These are phyloP conservation scores for Bombus sibiricus DNA, from an alignment of 1,140 invertebrate genomes.

Conservation along the genomic window DNA sequence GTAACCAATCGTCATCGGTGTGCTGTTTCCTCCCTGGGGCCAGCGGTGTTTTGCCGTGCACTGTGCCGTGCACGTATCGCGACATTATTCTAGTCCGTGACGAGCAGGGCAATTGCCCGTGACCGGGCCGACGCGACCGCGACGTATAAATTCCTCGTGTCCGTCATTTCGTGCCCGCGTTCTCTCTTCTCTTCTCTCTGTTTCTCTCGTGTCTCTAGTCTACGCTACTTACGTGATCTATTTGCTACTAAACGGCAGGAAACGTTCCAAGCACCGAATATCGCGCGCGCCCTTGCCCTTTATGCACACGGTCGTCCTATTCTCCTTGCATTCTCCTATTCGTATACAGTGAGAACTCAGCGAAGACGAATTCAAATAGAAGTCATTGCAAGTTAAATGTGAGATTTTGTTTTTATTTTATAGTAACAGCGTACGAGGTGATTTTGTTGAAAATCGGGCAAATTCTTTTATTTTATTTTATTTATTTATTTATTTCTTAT, in stretches of 20 bases:
- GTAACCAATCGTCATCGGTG: slow-evolving; percentile 4
- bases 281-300: slow-evolving; percentile 2
- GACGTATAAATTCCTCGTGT: slow-evolving; percentile 49
- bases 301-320: no score
- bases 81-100: slow-evolving; percentile 52
- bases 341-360: not conserved
- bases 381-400: no score
- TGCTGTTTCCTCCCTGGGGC: slow-evolving; percentile 8
- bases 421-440: no score
- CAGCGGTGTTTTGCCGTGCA: not conserved
- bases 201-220: not conserved
- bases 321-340: not conserved
- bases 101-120: slow-evolving; percentile 51
- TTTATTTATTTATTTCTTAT: no score
- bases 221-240: slow-evolving; percentile 28
- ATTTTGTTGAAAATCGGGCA: no score
- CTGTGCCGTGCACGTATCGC: slow-evolving; percentile 37
- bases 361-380: no score
- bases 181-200: not conserved
- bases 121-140: slow-evolving; percentile 22
- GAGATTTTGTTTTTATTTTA: no score
- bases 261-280: slow-evolving; percentile 29
- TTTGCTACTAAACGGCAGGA: slow-evolving; percentile 45
- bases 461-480: no score
- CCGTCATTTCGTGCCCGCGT: slow-evolving; percentile 23